These are phyloP conservation scores for Nycticebus coucang DNA, from an alignment of 2,113 vertebrate genomes.

Conservation along the genomic window DNA sequence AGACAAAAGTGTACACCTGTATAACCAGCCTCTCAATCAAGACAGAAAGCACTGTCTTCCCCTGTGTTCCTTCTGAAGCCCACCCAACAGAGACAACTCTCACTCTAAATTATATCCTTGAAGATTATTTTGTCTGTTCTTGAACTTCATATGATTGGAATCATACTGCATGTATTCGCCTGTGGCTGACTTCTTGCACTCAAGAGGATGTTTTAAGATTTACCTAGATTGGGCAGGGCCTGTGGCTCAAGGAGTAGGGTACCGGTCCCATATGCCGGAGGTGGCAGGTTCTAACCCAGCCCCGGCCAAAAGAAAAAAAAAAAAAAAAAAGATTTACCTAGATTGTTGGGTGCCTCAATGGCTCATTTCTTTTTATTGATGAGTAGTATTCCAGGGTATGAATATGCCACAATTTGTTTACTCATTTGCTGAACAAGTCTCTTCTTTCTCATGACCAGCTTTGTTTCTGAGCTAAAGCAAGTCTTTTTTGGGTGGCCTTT, in stretches of 20 bases:
- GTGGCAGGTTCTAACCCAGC: no score
- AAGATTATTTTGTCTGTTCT: not conserved
- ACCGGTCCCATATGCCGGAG: no score
- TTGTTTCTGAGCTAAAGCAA: not conserved
- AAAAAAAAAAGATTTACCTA: not conserved
- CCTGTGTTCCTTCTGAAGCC: not conserved
- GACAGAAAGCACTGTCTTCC: not conserved
- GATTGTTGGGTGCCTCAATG: not conserved
- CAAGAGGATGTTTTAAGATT: not conserved
- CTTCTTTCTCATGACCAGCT: not conserved
- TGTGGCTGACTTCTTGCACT: not conserved
- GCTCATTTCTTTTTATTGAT: not conserved
- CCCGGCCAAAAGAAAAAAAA: no score
- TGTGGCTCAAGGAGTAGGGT: no score
- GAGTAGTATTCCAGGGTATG: not conserved
- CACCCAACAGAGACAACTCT: not conserved
- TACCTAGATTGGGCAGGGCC: not conserved
- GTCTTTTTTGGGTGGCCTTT: not conserved
- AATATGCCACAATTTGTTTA: not conserved
- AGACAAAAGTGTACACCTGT: not conserved
- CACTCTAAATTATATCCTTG: not conserved
- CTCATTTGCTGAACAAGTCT: not conserved
- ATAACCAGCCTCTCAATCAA: not conserved
- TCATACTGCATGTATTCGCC: not conserved
- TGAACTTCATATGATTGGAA: not conserved